Evolutionary conservation across 2,113 vertebrate species (phyloP), one percentile per base, ranked within the genome.

Genomic region (Coryphaenoides rupestris): DNA sequence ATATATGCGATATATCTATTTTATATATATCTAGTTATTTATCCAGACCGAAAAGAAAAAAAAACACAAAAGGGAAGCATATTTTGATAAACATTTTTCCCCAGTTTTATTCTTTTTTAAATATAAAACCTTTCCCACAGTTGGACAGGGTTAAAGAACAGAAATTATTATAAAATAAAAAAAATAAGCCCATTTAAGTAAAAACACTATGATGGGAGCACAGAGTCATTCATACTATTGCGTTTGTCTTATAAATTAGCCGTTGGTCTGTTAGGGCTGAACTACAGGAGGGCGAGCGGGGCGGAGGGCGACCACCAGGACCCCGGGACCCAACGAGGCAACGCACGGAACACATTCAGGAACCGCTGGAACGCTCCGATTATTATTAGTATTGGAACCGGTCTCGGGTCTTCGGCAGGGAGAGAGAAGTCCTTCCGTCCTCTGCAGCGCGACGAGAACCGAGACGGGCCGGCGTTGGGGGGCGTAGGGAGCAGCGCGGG

Each of bases 71-170:
- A 73, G 21, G 61, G 60, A 45, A 68, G 55, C 50, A 62, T 6
- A 14, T 28, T 66, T 70, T 73, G 49, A 68, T 69, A 76, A 63
- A 63, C 45, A 62, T 75, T 85, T 81, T 70, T 69, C 52, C 65
- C 69, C 73, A 58, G 62, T 83, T 88, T 90, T 86, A 77, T 86
- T 89, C 75, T 23, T 84, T 73, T 72, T 86, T 84, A 88, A 89
- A 90, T 89, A 91, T 84, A 90, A 88, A 90, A 87, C 70, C 69
- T 69, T 73, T 77, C 75, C 86, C 78, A 71, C 78, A 72, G 58
- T 58, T 58, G 73, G 69, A 82, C 68, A 75, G 59, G 71, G 72
- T 73, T 83, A 57, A 69, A 69, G 65, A 83, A 85, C 59, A 78
- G 62, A 82, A 77, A 77, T 57, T 68, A 69, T 76, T 63, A 70